Evolutionary conservation across 2,797 vertebrate species (phyloP), one percentile per base, ranked within the genome.

Genomic region (Delichon dasypus): DNA sequence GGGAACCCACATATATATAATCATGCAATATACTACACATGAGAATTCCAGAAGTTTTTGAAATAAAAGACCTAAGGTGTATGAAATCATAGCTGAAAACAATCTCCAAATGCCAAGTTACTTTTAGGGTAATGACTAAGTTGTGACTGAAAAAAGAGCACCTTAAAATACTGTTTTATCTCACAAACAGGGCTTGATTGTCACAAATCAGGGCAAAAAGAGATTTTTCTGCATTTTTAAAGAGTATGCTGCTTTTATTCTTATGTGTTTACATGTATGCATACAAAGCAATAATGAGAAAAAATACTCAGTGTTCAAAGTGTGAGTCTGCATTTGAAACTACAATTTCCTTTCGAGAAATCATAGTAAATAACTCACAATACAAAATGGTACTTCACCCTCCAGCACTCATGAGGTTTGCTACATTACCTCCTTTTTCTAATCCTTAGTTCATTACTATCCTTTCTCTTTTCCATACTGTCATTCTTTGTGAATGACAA

Each of bases 51-150:
- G 25, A 72, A 74, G 11, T 19, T 78, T 85, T 71, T 80, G 30
- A 87, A 90, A 88, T 64, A 32, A 70, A 86, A 93, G 25, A 50
- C 13, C 55, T 58, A 58, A 51, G 42, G 42, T 67, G 17, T 61
- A 90, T 70, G 85, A 93, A 50, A 90, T 71, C 84, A 95, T 50
- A 61, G 50, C 48, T 90, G 50, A 91, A 90, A 93, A 79, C 48
- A 88, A 71, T 54, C 36, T 74, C 14, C 10, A 32, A 74, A 65
- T 25, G 53, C 12, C 27, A 95, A 72, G 30, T 38, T 67, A 91
- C 55, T 78, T 81, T 95, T 70, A 89, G 20, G 12, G 18, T 66
- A 89, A 82, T 45, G 19, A 65, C 44, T 66, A 78, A 90, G 9
- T 44, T 88, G 58, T 12, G 25, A 65, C 48, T 72, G 30, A 65